These are phyloP conservation scores for Macrosiphum euphorbiae DNA, from an alignment of 2,888 invertebrate species.

Conservation along the genomic window DNA sequence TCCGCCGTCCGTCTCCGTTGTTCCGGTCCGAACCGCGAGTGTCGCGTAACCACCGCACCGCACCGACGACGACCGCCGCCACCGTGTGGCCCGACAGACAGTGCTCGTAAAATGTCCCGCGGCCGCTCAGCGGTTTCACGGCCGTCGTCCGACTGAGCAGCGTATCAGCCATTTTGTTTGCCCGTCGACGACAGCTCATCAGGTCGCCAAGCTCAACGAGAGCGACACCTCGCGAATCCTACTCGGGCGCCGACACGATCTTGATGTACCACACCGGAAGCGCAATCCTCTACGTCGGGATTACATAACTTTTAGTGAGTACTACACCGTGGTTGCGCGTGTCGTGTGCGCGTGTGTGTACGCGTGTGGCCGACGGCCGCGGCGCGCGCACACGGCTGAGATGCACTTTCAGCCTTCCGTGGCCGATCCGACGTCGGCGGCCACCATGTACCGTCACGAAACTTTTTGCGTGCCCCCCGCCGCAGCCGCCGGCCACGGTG, in stretches of 20 bases:
- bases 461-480: not conserved
- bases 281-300: constrained; percentile 63
- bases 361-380: not conserved
- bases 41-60: constrained; percentile 69
- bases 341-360: not conserved
- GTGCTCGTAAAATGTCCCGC: constrained; percentile 52
- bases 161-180: constrained; percentile 64
- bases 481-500: not conserved
- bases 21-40: constrained; percentile 23
- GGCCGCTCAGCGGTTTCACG: constrained; percentile 21
- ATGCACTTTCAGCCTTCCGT: not conserved
- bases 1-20: constrained; percentile 19
- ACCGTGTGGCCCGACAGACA: constrained; percentile 49
- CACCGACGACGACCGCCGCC: constrained; percentile 66
- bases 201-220: not conserved
- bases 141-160: constrained; percentile 30
- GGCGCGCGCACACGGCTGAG: not conserved
- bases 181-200: not conserved
- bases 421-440: not conserved
- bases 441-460: not conserved
- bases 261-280: constrained; percentile 61
- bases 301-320: constrained; percentile 64
- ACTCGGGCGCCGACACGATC: constrained; percentile 43
- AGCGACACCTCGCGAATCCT: constrained; percentile 40
- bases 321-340: not conserved